Evolutionary conservation across 2,888 invertebrate species (phyloP).

Genomic region (Flexamia atlantica): DNA sequence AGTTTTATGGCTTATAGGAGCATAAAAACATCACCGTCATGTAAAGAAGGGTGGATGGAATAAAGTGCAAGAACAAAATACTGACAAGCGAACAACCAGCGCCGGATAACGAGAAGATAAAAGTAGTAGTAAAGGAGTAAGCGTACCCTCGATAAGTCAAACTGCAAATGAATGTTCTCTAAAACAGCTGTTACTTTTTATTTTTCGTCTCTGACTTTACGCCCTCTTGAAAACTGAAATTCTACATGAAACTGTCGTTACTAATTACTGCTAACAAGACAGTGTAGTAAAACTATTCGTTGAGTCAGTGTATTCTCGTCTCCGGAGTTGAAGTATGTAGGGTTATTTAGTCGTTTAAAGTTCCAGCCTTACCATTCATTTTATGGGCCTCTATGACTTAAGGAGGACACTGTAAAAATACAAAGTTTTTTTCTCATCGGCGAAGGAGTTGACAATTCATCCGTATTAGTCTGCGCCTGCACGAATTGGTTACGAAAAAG

Average conservation of each 20-base stretch:
- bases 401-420: too few relatives aligned
- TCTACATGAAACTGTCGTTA: not conserved
- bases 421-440: too few relatives aligned
- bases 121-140: not conserved
- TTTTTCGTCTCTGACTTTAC: slow-evolving; percentile 24
- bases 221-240: slow-evolving; percentile 17
- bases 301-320: not conserved
- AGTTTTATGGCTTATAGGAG: not conserved
- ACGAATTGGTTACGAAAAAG: too few relatives aligned
- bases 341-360: too few relatives aligned
- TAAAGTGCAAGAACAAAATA: slow-evolving; percentile 31
- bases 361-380: too few relatives aligned
- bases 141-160: slow-evolving; percentile 22
- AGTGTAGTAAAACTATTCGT: not conserved
- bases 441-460: too few relatives aligned
- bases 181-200: slow-evolving; percentile 41
- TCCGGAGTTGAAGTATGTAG: too few relatives aligned
- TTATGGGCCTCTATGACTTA: too few relatives aligned
- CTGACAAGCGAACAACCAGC: slow-evolving; percentile 12
- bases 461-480: too few relatives aligned
- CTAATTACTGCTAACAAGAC: slow-evolving; percentile 27
- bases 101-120: slow-evolving; percentile 26
- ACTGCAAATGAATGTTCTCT: slow-evolving; percentile 37
- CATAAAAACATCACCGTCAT: not conserved
- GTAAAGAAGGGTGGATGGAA: slow-evolving; percentile 8